Conservation (phyloP, 2,888 invertebrate species). For the Trissolcus brochymenae region DNA sequence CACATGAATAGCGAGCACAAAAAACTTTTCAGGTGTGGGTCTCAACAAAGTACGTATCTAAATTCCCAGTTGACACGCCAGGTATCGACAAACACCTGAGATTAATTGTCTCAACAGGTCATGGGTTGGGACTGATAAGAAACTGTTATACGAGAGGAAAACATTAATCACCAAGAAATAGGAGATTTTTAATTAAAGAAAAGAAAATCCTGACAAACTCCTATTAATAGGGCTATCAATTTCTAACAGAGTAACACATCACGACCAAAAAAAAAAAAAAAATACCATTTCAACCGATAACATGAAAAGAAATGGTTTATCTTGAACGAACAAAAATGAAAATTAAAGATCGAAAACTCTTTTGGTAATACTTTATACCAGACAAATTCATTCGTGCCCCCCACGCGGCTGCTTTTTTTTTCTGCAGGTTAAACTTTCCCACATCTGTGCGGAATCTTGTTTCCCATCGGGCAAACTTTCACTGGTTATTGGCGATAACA, state of each 20-base stretch:
- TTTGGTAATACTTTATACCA: too few relatives aligned
- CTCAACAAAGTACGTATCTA: constrained; percentile 17
- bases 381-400: background rate
- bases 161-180: constrained; percentile 28
- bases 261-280: too few relatives aligned
- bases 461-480: constrained; percentile 28
- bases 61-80: constrained; percentile 29
- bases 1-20: constrained; percentile 19
- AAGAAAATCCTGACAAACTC: too few relatives aligned
- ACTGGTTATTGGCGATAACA: constrained; percentile 5
- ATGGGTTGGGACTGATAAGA: constrained; percentile 13
- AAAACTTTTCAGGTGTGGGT: constrained; percentile 27
- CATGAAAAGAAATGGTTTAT: too few relatives aligned
- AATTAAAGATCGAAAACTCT: too few relatives aligned
- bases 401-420: background rate
- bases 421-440: constrained; percentile 21
- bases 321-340: too few relatives aligned
- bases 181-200: too few relatives aligned
- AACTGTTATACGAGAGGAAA: constrained; percentile 10
- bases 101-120: constrained; percentile 28
- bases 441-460: constrained; percentile 15
- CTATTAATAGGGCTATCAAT: too few relatives aligned
- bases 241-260: too few relatives aligned
- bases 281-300: too few relatives aligned
- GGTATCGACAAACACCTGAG: constrained; percentile 19